Percentiles rank a stretch among this genome's conserved stretches.
Conservation (phyloP, 1,140 invertebrate genomes). For the Zaprionus tsacasi region DNA sequence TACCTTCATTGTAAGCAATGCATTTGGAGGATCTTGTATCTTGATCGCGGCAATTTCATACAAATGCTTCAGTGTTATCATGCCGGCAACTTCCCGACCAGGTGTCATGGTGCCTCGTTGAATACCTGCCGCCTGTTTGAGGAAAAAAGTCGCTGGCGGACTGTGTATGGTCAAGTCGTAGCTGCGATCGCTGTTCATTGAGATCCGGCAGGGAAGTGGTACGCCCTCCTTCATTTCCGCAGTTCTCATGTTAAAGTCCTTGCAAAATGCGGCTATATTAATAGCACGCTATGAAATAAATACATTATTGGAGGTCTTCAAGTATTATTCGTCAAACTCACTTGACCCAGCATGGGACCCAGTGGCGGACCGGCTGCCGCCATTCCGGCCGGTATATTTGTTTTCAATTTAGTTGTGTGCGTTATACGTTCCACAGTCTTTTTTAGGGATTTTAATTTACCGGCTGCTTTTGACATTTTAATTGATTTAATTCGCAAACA, state of each 20-base stretch:
- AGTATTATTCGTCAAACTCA: slow-evolving; percentile 78
- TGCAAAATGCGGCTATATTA: slow-evolving; percentile 98
- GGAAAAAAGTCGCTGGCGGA: slow-evolving; percentile 93
- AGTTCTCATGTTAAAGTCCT: slow-evolving; percentile 98
- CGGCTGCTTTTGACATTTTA: slow-evolving; percentile 90
- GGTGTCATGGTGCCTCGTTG: slow-evolving; percentile 92
- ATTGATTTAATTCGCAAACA: slow-evolving; percentile 42
- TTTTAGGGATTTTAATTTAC: slow-evolving; percentile 88
- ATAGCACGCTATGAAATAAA: slow-evolving; percentile 92
- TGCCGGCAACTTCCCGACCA: slow-evolving; percentile 93
- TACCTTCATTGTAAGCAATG: slow-evolving; percentile 85
- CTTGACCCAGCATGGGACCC: slow-evolving; percentile 96
- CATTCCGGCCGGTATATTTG: slow-evolving; percentile 94
- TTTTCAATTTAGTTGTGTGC: slow-evolving; percentile 89
- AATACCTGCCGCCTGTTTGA: slow-evolving; percentile 98
- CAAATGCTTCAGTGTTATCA: slow-evolving; percentile 97
- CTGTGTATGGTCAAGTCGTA: slow-evolving; percentile 93
- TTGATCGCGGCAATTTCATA: slow-evolving; percentile 99
- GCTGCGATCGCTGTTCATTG: slow-evolving; percentile 93
- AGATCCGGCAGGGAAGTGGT: slow-evolving; percentile 92
- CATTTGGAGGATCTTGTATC: slow-evolving; percentile 91
- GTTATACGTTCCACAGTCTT: slow-evolving; percentile 90
- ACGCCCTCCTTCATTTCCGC: slow-evolving; percentile 96
- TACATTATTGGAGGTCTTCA: slow-evolving; percentile 8
- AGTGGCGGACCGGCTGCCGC: slow-evolving; percentile 94